Percentiles rank a stretch among this genome's conserved stretches.
phyloP scores from a whole-genome alignment of 2,888 invertebrate species.

The Noctua janthe region DNA sequence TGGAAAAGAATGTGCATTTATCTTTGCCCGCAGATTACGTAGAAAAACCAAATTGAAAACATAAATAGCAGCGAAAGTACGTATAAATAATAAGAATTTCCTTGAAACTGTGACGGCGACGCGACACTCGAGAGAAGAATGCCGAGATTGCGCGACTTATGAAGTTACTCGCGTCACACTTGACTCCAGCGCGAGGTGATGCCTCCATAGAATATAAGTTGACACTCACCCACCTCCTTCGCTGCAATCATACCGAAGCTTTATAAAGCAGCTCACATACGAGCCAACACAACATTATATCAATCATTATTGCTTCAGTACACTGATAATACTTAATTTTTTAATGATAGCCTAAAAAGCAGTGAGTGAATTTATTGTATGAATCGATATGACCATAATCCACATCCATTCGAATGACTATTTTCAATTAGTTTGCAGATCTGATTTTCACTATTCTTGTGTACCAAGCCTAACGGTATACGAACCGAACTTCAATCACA shows the following conservation, averaged over 20 bases:
- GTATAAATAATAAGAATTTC: not conserved
- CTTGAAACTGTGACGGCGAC: not conserved
- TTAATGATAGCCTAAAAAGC: not conserved
- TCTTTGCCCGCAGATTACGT: not conserved
- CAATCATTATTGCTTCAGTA: not conserved
- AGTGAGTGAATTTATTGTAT: not conserved
- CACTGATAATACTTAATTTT: not conserved
- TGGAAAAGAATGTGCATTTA: slow-evolving; percentile 8
- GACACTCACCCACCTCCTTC: not conserved
- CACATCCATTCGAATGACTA: not conserved
- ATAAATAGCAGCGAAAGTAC: not conserved
- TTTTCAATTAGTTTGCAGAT: not conserved
- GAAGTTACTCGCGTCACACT: not conserved
- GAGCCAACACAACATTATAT: not conserved
- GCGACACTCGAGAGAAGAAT: not conserved
- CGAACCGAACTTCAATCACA: slow-evolving; percentile 5
- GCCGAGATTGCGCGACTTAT: slow-evolving; percentile 7
- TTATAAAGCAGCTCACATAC: not conserved
- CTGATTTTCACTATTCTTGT: not conserved
- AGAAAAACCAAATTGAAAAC: slow-evolving; percentile 6
- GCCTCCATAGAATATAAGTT: slow-evolving; percentile 11
- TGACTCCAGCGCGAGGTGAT: not conserved
- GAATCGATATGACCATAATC: not conserved
- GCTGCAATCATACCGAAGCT: not conserved
- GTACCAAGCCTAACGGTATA: not conserved